These are phyloP conservation scores for Lysiphlebus fabarum DNA, from an alignment of 1,140 invertebrate genomes.

Conservation along the genomic window DNA sequence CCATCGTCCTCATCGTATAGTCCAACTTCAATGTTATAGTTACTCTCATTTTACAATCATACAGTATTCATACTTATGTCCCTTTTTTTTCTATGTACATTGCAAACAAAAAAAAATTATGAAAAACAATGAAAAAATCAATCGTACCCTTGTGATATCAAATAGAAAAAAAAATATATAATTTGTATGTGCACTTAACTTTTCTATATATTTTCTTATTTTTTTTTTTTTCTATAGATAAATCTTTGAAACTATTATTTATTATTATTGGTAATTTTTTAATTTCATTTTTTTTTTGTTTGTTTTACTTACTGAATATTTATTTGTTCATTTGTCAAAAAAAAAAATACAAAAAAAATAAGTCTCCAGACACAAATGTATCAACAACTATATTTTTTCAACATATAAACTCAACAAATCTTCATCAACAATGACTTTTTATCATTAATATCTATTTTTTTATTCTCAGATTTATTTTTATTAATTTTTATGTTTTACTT, in stretches of 20 bases:
- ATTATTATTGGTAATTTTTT: neutral
- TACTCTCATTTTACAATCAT: slow-evolving; percentile 25
- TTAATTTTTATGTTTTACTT: no score
- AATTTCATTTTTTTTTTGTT: neutral
- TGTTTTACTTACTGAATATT: neutral
- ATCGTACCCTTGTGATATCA: neutral
- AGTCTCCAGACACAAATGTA: no score
- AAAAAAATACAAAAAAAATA: neutral
- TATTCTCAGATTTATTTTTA: no score
- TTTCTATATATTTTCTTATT: no score
- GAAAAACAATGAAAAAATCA: slow-evolving; percentile 3
- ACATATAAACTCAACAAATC: no score
- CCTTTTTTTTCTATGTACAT: slow-evolving; percentile 3
- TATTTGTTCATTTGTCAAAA: no score
- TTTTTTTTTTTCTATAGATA: no score
- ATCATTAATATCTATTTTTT: no score
- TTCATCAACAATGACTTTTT: no score
- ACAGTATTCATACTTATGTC: slow-evolving; percentile 9
- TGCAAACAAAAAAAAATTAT: slow-evolving; percentile 3
- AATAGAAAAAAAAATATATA: no score
- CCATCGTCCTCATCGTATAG: slow-evolving; percentile 6
- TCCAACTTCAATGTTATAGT: slow-evolving; percentile 27
- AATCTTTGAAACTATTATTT: neutral
- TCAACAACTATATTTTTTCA: no score
- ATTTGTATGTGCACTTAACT: no score